phyloP scores from a whole-genome alignment of 2,113 vertebrate genomes.

The Cavia porcellus region DNA sequence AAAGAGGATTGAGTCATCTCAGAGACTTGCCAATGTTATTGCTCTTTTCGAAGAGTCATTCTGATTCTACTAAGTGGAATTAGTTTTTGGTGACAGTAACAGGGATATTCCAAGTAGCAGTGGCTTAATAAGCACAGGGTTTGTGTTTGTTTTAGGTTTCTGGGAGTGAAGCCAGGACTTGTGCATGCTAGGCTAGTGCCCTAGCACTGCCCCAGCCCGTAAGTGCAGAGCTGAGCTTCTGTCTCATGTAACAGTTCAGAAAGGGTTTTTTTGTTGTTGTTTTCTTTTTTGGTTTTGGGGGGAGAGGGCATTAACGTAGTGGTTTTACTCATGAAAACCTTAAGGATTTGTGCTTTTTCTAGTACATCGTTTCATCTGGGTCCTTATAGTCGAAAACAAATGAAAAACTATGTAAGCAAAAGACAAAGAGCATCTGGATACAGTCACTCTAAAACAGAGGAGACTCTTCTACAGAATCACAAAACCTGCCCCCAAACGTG shows the following conservation, averaged over 20 bases:
- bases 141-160: background rate
- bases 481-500: background rate
- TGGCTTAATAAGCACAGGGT: background rate
- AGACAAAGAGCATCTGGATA: background rate
- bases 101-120: constrained; percentile 24
- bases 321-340: background rate
- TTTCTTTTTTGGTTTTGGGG: too few relatives aligned
- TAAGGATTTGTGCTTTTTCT: background rate
- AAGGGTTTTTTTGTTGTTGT: too few relatives aligned
- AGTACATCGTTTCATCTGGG: background rate
- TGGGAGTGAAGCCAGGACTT: background rate
- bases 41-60: background rate
- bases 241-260: background rate
- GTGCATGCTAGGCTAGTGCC: background rate
- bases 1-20: background rate
- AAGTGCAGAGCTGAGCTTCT: background rate
- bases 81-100: background rate
- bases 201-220: background rate
- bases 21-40: constrained; percentile 3
- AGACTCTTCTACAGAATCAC: background rate
- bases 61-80: background rate
- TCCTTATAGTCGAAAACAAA: background rate
- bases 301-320: background rate
- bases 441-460: background rate
- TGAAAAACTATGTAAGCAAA: background rate